Evolutionary conservation across 2,797 vertebrate genomes (phyloP), one percentile per base, ranked within the genome.

Genomic region (Pogoniulus pusillus): DNA sequence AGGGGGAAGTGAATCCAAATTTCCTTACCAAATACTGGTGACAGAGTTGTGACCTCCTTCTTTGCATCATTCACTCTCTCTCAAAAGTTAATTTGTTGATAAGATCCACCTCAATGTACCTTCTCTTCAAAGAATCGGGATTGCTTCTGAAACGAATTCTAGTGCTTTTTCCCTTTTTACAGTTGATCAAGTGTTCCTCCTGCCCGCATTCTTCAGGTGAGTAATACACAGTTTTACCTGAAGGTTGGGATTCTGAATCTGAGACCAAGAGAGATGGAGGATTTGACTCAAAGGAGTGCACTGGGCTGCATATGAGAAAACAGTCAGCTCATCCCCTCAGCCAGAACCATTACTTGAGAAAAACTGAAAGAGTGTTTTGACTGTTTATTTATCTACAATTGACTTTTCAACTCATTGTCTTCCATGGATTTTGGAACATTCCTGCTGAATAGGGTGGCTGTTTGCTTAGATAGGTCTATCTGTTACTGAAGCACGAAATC

Each of bases 191-290:
- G 22, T 17, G 12, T 41, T 57, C 34, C 26, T 79, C 14, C 47
- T 63, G 37, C 32, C 20, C 19, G 26, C 0, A 0, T 4, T 74
- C 30, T 4, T 10, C 26, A 39, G 17, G 5, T 75, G 53, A 47
- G 9, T 43, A 57, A 26, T 29, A 68, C 2, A 59, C 22, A 58
- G 27, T 70, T 79, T 22, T 49, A 71, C 82, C 29, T 19, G 47
- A 91, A 86, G 16, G 24, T 0, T 58, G 23, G 14, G 24, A 79
- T 89, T 90, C 73, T 54, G 37, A 49, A 73, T 57, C 41, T 37
- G 39, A 60, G 35, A 66, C 39, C 37, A 70, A 34, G 3, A n/a
- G 39, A 83, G 45, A 16, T 70, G 65, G n/a, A 70, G 17, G n/a
- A 85, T 63, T 85, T 66, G 65, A 47, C 51, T 76, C 64, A 34